Evolutionary conservation across 2,797 vertebrate genomes (phyloP).

Genomic region (Coccyzus lansbergi): DNA sequence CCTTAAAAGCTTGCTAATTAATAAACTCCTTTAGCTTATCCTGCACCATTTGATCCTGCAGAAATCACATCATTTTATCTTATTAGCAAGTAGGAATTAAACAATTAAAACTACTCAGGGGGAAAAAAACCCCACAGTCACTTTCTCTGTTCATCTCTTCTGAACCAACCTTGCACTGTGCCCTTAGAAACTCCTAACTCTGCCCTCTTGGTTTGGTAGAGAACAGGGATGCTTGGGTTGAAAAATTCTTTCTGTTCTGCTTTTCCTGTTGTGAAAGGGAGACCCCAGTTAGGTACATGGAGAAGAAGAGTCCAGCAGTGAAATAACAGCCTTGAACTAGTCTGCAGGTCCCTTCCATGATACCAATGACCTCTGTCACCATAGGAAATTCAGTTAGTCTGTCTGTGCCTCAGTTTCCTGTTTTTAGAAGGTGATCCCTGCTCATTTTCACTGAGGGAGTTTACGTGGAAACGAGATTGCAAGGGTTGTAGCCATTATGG

Average conservation of each 20-base stretch:
- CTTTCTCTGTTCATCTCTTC: background rate
- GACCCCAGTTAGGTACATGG: background rate
- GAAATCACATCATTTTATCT: conserved; percentile 46
- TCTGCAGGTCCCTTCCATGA: background rate
- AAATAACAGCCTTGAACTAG: background rate
- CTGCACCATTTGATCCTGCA: conserved; percentile 43
- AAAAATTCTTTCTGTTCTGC: background rate
- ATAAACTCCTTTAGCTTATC: conserved; percentile 17
- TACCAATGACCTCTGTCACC: background rate
- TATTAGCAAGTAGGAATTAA: conserved; percentile 52
- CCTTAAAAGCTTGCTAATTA: conserved; percentile 38
- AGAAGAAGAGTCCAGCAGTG: background rate
- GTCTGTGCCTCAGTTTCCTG: background rate
- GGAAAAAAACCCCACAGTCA: background rate
- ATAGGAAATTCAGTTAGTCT: background rate
- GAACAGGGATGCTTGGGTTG: background rate
- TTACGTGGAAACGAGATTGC: background rate
- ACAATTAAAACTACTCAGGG: conserved; percentile 2
- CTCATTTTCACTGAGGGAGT: background rate
- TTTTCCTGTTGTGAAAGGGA: background rate
- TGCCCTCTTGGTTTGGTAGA: background rate
- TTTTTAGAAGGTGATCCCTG: background rate
- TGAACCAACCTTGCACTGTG: background rate
- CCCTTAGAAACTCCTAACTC: background rate
- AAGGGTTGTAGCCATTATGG: background rate